A percentile compares a stretch with the other conserved stretches of the same genome.
Evolutionary conservation across 2,888 invertebrate species (phyloP).

Genomic region (Antheraea assamensis): DNA sequence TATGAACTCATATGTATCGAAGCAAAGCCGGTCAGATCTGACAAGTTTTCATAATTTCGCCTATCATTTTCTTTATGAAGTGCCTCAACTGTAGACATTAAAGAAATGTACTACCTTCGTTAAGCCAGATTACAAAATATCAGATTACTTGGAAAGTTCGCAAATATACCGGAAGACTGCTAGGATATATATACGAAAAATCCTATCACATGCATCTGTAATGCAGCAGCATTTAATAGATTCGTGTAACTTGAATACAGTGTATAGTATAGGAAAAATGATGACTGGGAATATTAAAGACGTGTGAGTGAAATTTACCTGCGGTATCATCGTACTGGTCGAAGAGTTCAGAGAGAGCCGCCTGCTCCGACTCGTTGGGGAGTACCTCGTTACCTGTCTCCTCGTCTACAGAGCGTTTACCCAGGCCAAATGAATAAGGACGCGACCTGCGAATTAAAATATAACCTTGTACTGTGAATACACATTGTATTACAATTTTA

Average conservation of each 20-base stretch:
- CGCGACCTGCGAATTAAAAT: slow-evolving; percentile 49
- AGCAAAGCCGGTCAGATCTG: not conserved
- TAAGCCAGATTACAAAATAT: not conserved
- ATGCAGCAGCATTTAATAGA: not conserved
- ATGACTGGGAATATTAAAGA: too few species aligned
- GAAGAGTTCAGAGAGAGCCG: slow-evolving; percentile 61
- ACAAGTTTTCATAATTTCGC: not conserved
- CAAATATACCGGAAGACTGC: not conserved
- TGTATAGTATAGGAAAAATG: not conserved
- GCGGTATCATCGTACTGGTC: slow-evolving; percentile 68
- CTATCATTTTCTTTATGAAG: not conserved
- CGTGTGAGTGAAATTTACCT: slow-evolving; percentile 38
- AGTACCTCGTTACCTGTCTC: slow-evolving; percentile 61
- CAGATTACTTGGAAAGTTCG: not conserved
- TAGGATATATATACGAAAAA: not conserved
- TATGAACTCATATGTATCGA: not conserved
- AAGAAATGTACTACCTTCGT: not conserved
- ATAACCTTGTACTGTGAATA: not conserved
- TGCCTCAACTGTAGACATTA: not conserved
- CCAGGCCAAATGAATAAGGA: slow-evolving; percentile 73
- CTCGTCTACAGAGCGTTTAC: slow-evolving; percentile 75
- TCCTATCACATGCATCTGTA: not conserved
- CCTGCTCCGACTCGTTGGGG: slow-evolving; percentile 59
- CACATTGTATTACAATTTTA: not conserved
- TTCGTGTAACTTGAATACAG: not conserved